Evolutionary conservation across 2,797 vertebrate genomes (phyloP), one percentile per base, ranked within the genome.

Genomic region (Acipenser transmontanus): DNA sequence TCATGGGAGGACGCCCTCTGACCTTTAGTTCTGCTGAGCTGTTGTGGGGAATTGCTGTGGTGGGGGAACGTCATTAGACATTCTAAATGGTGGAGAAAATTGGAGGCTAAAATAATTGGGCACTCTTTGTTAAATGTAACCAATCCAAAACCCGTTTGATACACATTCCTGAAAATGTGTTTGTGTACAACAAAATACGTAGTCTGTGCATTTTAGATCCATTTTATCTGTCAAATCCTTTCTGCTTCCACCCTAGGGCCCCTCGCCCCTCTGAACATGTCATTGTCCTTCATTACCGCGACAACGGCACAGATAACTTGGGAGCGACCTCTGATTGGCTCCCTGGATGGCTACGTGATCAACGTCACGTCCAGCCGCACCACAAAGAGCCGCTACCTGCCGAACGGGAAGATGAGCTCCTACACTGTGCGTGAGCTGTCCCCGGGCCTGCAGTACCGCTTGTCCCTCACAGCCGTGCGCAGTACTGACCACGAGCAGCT

Each of bases 311-410:
- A 85, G 47, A 77, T 99, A 77, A 88, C 77, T 8, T 99, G 96
- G 96, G 91, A 89, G 5, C 80, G 81, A 65, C 89, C 89, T 0
- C 77, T 86, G 0, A 66, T 75, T 0, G 85, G 85, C 0, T 8
- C 84, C 1, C 84, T 89, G 62, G 93, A 97, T 50, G 97, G 96
- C 1, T 99, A 95, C 14, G 89, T 97, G 84, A 92, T 99, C 78
- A 99, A 98, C 0, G 87, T 98, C 80, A 98, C 95, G 63, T 91
- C 89, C 0, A 87, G 90, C 4, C 85, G 95, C 82, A 97, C 85
- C 7, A 87, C 92, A 61, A 93, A 95, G 78, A 98, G 96, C 77
- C 97, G 95, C 74, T 97, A 95, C 0, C 82, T 98, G 69, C 93
- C 96, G 62, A 92, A 85, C 0, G 94, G 94, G 62, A 92, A 88